phyloP scores from a whole-genome alignment of 1,140 invertebrate species.

The Drosophila saltans region DNA sequence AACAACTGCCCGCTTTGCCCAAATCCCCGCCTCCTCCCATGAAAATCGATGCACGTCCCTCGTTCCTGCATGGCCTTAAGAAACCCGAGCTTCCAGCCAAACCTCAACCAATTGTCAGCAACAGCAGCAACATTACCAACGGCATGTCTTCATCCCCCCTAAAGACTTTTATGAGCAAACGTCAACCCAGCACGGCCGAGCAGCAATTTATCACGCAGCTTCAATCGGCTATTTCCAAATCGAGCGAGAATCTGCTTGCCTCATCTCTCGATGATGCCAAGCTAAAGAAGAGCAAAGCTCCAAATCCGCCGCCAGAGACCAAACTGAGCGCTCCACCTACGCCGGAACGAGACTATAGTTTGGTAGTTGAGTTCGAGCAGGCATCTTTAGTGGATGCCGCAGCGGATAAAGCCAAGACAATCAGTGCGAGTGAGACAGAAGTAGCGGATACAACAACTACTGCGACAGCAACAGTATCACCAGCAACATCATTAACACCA shows the following conservation, averaged over 20 bases:
- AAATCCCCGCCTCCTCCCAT: slow-evolving; percentile 84
- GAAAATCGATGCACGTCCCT: slow-evolving; percentile 86
- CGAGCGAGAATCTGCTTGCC: slow-evolving; percentile 62
- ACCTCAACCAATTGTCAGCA: slow-evolving; percentile 81
- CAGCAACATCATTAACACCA: slow-evolving; percentile 47
- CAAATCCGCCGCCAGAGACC: slow-evolving; percentile 84
- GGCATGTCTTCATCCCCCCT: slow-evolving; percentile 36
- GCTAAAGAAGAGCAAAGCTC: slow-evolving; percentile 84
- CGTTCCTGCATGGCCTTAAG: slow-evolving; percentile 88
- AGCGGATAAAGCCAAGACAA: slow-evolving; percentile 37
- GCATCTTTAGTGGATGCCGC: slow-evolving; percentile 44
- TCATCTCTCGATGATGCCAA: slow-evolving; percentile 67
- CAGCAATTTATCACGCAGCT: slow-evolving; percentile 84
- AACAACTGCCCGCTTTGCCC: slow-evolving; percentile 86
- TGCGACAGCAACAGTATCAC: background rate
- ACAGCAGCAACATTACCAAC: slow-evolving; percentile 23
- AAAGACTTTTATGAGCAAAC: slow-evolving; percentile 64
- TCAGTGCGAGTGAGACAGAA: slow-evolving; percentile 17
- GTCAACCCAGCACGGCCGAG: slow-evolving; percentile 69
- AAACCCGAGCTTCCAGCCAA: slow-evolving; percentile 88
- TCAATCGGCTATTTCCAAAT: slow-evolving; percentile 83
- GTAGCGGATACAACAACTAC: slow-evolving; percentile 1
- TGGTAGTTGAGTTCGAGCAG: slow-evolving; percentile 75
- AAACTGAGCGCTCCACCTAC: slow-evolving; percentile 78
- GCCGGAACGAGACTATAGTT: slow-evolving; percentile 77